These are phyloP conservation scores for Athalia rosae DNA, from an alignment of 2,888 invertebrate species.

Conservation along the genomic window DNA sequence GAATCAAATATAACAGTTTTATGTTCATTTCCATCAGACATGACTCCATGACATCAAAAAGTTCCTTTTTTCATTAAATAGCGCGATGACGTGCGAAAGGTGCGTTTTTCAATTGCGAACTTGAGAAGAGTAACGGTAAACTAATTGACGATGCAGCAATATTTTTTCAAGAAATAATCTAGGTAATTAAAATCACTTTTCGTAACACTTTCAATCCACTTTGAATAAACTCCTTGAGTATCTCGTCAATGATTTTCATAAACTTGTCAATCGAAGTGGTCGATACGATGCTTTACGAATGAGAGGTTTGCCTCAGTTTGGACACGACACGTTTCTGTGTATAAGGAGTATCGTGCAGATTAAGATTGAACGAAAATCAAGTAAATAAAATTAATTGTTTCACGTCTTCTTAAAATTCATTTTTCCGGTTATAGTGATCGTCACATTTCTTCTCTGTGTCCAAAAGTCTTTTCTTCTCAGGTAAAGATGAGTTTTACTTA, in stretches of 20 bases:
- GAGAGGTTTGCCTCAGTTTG: no score
- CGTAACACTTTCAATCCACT: neutral
- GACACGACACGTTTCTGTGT: no score
- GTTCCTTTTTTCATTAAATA: no score
- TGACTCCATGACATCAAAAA: neutral
- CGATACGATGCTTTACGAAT: no score
- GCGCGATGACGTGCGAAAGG: no score
- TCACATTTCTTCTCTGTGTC: neutral
- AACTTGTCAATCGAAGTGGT: no score
- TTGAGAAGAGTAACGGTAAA: no score
- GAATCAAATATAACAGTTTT: neutral
- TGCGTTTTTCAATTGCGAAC: no score
- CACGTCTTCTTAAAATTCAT: neutral
- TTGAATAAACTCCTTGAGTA: neutral
- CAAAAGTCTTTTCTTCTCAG: constrained; percentile 8
- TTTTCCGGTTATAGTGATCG: neutral
- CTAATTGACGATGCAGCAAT: no score
- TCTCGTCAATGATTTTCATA: neutral
- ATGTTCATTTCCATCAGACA: neutral
- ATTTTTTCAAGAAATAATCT: no score
- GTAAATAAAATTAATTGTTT: neutral
- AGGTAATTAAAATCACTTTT: no score
- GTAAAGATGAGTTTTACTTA: neutral
- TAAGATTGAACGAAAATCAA: neutral
- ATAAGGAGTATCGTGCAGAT: no score